Conservation (phyloP, 2,797 vertebrate species). For the Chiloscyllium punctatum region DNA sequence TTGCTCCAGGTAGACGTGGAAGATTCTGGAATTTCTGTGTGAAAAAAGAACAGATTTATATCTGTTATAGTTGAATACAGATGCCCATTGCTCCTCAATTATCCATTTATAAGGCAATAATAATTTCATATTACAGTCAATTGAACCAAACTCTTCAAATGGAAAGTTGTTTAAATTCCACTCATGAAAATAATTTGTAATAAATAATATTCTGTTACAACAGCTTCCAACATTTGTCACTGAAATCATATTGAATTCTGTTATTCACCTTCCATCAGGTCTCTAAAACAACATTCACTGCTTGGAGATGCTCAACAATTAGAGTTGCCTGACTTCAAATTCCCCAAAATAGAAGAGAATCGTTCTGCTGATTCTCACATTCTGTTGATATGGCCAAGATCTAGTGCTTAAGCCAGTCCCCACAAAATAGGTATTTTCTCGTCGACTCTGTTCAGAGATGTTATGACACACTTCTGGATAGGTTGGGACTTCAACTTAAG, state of each 20-base stretch:
- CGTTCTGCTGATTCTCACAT: background rate
- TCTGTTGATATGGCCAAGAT: background rate
- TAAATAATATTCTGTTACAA: background rate
- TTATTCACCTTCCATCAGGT: background rate
- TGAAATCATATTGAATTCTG: background rate
- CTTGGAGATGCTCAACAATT: background rate
- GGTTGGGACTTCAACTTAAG: too few species aligned
- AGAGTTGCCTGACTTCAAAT: background rate
- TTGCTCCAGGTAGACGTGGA: background rate
- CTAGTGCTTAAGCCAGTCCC: background rate
- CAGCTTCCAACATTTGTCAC: background rate
- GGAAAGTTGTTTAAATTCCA: background rate
- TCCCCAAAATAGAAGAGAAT: background rate
- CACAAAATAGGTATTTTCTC: background rate
- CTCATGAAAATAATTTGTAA: constrained; percentile 8
- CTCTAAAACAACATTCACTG: background rate
- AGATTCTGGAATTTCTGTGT: background rate
- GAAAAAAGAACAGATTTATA: background rate
- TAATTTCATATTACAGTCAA: background rate
- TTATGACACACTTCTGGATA: too few species aligned
- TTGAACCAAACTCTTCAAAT: background rate
- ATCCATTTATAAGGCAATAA: background rate
- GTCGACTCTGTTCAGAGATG: too few species aligned
- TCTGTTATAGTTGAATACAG: background rate
- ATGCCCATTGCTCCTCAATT: background rate